phyloP scores from a whole-genome alignment of 2,797 vertebrate species.

The Phrynocephalus guinanensis region DNA sequence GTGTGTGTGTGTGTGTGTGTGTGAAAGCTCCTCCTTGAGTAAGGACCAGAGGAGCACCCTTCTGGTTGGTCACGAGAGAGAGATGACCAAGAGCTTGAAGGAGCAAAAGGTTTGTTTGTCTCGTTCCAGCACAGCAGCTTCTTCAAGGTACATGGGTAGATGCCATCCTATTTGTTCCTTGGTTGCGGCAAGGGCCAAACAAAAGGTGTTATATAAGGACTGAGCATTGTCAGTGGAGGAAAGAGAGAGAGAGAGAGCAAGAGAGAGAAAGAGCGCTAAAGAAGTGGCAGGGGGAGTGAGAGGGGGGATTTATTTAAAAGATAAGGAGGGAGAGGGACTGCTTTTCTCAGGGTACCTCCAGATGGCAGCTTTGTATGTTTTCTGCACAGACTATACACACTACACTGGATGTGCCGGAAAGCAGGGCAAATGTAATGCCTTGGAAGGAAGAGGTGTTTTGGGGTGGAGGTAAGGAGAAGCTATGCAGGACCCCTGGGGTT shows the following conservation, averaged over 20 bases:
- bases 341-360: conserved; percentile 45
- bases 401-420: not conserved
- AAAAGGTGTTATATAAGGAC: conserved; percentile 37
- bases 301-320: conserved; percentile 2
- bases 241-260: not conserved
- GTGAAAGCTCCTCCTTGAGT: too few relatives aligned
- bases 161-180: not conserved
- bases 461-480: not conserved
- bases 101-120: conserved; percentile 49
- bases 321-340: conserved; percentile 10
- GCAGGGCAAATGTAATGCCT: not conserved
- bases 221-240: conserved; percentile 14
- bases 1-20: too few relatives aligned
- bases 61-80: conserved; percentile 53
- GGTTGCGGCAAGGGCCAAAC: conserved; percentile 18
- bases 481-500: not conserved
- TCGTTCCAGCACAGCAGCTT: not conserved
- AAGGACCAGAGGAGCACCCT: conserved; percentile 29
- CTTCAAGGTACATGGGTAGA: not conserved
- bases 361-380: conserved; percentile 46
- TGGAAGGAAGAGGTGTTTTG: not conserved
- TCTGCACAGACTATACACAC: conserved; percentile 10
- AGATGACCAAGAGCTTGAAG: conserved; percentile 48
- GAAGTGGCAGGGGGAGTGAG: too few relatives aligned
- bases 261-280: not conserved